Evolutionary conservation across 2,888 invertebrate genomes (phyloP).

Genomic region (Lithophane socia): DNA sequence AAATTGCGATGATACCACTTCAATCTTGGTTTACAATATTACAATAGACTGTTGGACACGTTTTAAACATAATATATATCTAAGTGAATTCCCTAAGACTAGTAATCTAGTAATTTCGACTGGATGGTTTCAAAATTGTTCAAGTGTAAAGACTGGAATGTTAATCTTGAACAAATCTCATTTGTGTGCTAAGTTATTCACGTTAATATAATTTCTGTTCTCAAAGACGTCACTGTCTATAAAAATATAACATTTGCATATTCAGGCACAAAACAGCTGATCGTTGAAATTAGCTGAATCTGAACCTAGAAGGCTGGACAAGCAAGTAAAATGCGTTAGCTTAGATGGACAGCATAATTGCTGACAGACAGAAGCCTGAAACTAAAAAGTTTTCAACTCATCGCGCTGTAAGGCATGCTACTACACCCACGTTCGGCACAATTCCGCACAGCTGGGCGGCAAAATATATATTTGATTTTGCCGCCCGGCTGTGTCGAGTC

Average conservation of each 20-base stretch:
- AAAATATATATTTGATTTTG: too few relatives aligned
- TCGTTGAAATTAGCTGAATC: neutral
- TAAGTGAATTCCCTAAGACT: constrained; percentile 11
- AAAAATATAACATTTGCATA: neutral
- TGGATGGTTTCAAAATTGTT: constrained; percentile 38
- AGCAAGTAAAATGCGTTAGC: neutral
- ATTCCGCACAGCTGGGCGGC: neutral
- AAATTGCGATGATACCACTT: neutral
- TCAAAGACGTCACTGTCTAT: neutral
- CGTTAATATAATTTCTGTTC: constrained; percentile 22
- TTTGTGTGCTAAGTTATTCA: constrained; percentile 40
- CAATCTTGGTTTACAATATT: neutral
- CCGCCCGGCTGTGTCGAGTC: too few relatives aligned
- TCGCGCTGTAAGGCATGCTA: neutral
- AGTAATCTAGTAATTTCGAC: constrained; percentile 17
- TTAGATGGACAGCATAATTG: neutral
- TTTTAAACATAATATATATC: constrained; percentile 9
- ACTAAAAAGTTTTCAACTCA: neutral
- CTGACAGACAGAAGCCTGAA: neutral
- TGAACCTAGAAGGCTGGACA: neutral
- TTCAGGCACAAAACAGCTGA: neutral
- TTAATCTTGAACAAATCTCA: constrained; percentile 41
- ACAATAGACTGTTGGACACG: neutral
- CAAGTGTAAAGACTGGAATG: constrained; percentile 36
- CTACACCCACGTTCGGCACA: neutral